Evolutionary conservation across 2,113 vertebrate genomes (phyloP), one percentile per base, ranked within the genome.

Genomic region (Cynopterus brachyotis): DNA sequence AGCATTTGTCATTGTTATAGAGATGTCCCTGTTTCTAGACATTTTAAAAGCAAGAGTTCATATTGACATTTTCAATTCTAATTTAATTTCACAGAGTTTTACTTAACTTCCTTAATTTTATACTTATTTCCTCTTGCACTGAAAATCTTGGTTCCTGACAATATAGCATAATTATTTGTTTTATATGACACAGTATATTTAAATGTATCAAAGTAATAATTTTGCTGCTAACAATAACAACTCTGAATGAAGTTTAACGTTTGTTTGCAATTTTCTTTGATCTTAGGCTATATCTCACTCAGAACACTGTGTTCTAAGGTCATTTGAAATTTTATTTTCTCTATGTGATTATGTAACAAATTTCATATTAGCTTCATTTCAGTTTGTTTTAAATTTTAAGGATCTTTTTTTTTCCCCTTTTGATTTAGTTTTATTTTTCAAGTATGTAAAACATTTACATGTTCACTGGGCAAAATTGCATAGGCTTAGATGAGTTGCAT

Each of bases 21-120:
- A 55, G 37, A 9, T 55, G 24, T 57, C 30, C 60, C 15, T 17
- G 2, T 90, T 80, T 84, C 15, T 55, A 53, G 30, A 24, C 6
- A 62, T 69, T 87, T 85, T 87, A 87, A 62, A 91, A 76, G 3
- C 60, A 42, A 82, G 67, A 62, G 13, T 91, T 94, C 59, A 94
- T 60, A 75, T 15, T 91, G 40, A 6, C 53, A 55, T 50, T 67
- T 91, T 35, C 55, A 70, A 42, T 85, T 82, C 59, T 11, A 42
- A 53, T 70, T 75, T 96, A 67, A 78, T 4, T 83, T 78, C 53
- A 35, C 2, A 89, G 69, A 42, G n/a, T 79, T 76, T 60, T 69
- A n/a, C 2, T 26, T 92, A 59, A 22, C 9, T 69, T 59, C 24
- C 45, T 85, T 35, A 35, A 81, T 92, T 75, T 92, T 69, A 53